Evolutionary conservation across 2,888 invertebrate species (phyloP).

Genomic region (Caenorhabditis virilis): DNA sequence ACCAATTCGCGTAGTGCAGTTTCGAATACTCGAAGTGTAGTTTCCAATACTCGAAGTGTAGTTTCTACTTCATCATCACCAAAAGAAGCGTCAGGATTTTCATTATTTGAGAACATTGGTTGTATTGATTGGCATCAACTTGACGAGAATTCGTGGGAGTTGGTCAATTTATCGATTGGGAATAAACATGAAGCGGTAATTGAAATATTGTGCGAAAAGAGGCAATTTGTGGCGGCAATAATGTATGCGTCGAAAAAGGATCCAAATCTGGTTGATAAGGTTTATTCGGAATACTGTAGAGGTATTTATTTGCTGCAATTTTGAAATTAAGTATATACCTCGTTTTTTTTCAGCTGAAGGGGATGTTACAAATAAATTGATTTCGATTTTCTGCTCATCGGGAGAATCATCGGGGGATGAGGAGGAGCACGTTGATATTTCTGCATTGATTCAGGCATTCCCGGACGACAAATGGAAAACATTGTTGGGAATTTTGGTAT

Average conservation of each 20-base stretch:
- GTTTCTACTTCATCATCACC: too few relatives aligned
- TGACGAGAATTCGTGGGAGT: conserved; percentile 11
- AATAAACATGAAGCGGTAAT: conserved; percentile 19
- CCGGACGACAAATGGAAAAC: conserved; percentile 27
- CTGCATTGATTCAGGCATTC: conserved; percentile 3
- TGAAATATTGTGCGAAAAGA: neutral
- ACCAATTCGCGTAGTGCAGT: conserved; percentile 1
- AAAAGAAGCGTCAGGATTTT: neutral
- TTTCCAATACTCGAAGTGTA: neutral
- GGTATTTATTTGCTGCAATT: neutral
- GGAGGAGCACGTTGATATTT: neutral
- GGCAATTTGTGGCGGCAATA: conserved; percentile 19
- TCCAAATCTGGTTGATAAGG: conserved; percentile 1
- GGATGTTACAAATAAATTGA: neutral
- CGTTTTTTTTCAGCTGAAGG: neutral
- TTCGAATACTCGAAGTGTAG: neutral
- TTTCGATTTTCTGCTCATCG: neutral
- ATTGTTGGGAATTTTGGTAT: conserved; percentile 17
- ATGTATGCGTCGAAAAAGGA: conserved; percentile 23
- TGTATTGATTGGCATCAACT: neutral
- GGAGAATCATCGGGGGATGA: neutral
- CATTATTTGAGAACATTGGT: neutral
- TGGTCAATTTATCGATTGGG: conserved; percentile 7
- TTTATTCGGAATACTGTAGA: conserved; percentile 12
- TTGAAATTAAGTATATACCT: neutral